A percentile compares a stretch with the other conserved stretches of the same genome.
Conservation (phyloP, 2,888 invertebrate species). For the Dasysyrphus albostriatus region DNA sequence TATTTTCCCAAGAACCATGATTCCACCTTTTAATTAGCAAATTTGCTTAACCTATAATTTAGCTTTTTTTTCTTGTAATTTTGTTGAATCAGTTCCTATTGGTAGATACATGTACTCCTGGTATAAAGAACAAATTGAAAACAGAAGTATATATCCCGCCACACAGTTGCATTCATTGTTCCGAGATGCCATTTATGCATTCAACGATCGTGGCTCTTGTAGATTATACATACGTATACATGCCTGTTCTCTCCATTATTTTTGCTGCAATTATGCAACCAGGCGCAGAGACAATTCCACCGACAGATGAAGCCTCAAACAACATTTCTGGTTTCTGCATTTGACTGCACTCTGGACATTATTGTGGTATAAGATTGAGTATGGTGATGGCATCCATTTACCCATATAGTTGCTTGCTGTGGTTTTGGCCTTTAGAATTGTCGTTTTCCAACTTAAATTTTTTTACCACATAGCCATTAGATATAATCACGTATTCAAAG, state of each 20-base stretch:
- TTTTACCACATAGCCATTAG: slow-evolving; percentile 33
- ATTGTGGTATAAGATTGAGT: neutral
- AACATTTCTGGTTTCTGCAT: slow-evolving; percentile 63
- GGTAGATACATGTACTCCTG: neutral
- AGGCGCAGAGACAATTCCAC: slow-evolving; percentile 47
- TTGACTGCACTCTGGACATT: slow-evolving; percentile 47
- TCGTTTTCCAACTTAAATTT: slow-evolving; percentile 36
- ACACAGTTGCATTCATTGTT: slow-evolving; percentile 29
- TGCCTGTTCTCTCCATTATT: slow-evolving; percentile 31
- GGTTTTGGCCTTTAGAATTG: slow-evolving; percentile 69
- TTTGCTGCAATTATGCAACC: slow-evolving; percentile 57
- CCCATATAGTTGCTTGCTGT: slow-evolving; percentile 2
- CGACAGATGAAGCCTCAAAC: slow-evolving; percentile 37
- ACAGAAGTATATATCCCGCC: neutral
- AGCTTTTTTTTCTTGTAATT: neutral
- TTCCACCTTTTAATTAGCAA: slow-evolving; percentile 5
- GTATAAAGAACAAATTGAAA: slow-evolving; percentile 47
- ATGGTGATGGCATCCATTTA: slow-evolving; percentile 34
- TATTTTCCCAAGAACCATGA: slow-evolving; percentile 10
- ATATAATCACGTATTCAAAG: slow-evolving; percentile 25
- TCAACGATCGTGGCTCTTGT: slow-evolving; percentile 47
- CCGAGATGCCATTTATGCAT: slow-evolving; percentile 39
- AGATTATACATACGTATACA: neutral
- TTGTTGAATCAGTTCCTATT: neutral
- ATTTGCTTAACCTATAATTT: neutral